Evolutionary conservation across 2,113 vertebrate genomes (phyloP), one percentile per base, ranked within the genome.

Genomic region (Chaenogobius annularis): DNA sequence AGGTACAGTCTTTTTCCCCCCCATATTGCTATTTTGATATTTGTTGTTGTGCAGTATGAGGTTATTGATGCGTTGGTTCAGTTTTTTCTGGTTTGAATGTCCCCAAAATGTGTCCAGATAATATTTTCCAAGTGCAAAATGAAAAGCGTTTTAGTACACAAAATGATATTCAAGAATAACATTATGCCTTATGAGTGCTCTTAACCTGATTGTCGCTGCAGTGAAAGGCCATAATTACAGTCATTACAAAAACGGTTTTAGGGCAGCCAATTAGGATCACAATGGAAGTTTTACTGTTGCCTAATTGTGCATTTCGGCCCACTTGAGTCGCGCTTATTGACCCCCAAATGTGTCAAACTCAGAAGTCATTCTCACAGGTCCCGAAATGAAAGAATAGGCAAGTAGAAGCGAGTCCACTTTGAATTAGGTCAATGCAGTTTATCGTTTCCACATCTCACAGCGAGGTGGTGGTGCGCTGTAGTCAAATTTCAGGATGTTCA

Each of bases 221-320:
- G 67, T 52, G 50, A 58, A 58, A 62, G 10, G 10, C 70, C 43
- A 52, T 73, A 81, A 83, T 83, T 79, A 69, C 78, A 56, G 71
- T 70, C 22, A 22, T 87, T 82, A 75, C 48, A 81, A 79, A 77
- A 79, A 85, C 69, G 23, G 78, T 22, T 91, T 88, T 87, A 81
- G 82, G 79, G 79, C 69, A 52, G 37, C 68, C 75, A 66, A 67
- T 86, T 88, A 80, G 82, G 77, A 63, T 64, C 74, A 85, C 79
- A 87, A 84, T 72, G 46, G 71, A 26, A 65, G 48, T 87, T 86
- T 82, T 80, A 80, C 47, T 71, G 64, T 48, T 26, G 37, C 68
- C 61, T 74, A 79, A 77, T 72, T 73, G 65, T 66, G 50, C 37
- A 68, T 66, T 48, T 80, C 10, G 47, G 61, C 48, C 59, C 43